These are phyloP conservation scores for Lasaia peninsularis DNA, from an alignment of 1,140 invertebrate species.

Conservation along the genomic window DNA sequence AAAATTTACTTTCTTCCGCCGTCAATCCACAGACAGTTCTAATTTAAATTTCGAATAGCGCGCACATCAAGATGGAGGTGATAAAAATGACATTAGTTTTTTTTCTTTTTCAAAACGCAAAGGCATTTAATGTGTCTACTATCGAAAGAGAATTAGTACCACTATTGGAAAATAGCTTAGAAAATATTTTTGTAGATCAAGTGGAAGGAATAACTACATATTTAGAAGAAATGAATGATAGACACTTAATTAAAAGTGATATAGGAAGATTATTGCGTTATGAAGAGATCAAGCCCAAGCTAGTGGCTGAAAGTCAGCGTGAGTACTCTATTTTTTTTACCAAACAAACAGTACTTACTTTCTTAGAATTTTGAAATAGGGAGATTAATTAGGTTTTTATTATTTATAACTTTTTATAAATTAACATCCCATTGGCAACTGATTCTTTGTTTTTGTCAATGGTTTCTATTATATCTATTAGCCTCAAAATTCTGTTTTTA, in stretches of 20 bases:
- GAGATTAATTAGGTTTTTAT: too few relatives aligned
- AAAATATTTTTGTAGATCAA: slow-evolving; percentile 39
- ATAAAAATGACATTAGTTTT: slow-evolving; percentile 36
- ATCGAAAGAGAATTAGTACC: background rate
- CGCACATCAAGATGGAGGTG: slow-evolving; percentile 36
- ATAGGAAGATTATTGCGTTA: slow-evolving; percentile 47
- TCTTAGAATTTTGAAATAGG: too few relatives aligned
- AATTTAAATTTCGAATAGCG: slow-evolving; percentile 20
- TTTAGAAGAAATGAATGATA: slow-evolving; percentile 48
- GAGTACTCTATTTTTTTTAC: slow-evolving; percentile 1
- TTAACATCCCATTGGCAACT: too few relatives aligned
- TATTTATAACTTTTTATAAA: too few relatives aligned
- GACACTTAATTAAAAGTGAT: slow-evolving; percentile 39
- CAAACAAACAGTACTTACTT: too few relatives aligned
- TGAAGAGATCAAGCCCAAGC: slow-evolving; percentile 48
- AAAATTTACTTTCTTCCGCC: slow-evolving; percentile 23
- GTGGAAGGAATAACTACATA: slow-evolving; percentile 29
- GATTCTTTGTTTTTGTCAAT: too few relatives aligned
- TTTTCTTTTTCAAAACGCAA: slow-evolving; percentile 27
- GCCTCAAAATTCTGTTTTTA: too few relatives aligned
- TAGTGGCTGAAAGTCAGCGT: slow-evolving; percentile 10
- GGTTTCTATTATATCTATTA: too few relatives aligned
- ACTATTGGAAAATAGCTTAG: slow-evolving; percentile 39
- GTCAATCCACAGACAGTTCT: slow-evolving; percentile 21
- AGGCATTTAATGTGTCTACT: background rate